Percentiles rank a stretch among this genome's conserved stretches.
Conservation (phyloP, 2,113 vertebrate genomes). For the Oncorhynchus tshawytscha region DNA sequence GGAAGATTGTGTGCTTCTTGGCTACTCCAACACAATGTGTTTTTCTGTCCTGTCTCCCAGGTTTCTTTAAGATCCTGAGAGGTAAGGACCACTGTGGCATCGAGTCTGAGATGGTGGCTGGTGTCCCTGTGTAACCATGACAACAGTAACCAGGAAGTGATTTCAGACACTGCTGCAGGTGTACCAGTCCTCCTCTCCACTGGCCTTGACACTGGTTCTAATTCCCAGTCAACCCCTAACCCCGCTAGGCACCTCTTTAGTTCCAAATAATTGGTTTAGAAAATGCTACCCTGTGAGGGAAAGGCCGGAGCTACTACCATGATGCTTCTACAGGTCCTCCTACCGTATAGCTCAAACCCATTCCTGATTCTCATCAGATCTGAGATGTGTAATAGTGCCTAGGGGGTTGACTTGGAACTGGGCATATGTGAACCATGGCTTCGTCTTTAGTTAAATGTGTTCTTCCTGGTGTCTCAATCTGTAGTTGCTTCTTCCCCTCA, state of each 20-base stretch:
- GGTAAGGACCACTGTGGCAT: slow-evolving; percentile 93
- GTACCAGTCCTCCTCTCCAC: slow-evolving; percentile 11
- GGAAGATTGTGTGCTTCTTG: neutral
- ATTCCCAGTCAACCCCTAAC: too few species aligned
- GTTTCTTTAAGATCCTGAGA: slow-evolving; percentile 91
- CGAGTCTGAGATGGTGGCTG: slow-evolving; percentile 88
- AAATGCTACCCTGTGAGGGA: too few species aligned
- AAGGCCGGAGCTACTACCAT: slow-evolving; percentile 1
- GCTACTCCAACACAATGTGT: neutral
- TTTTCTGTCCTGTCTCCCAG: slow-evolving; percentile 46
- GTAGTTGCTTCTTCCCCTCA: too few species aligned
- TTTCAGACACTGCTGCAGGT: neutral
- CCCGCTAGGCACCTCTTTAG: too few species aligned
- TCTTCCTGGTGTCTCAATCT: too few species aligned
- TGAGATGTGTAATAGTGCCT: too few species aligned
- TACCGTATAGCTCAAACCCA: neutral
- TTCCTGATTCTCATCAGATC: neutral
- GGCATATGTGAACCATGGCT: neutral
- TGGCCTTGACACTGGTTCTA: too few species aligned
- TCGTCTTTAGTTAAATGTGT: too few species aligned
- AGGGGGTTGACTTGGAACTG: neutral
- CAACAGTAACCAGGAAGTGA: neutral
- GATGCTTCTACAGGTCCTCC: neutral
- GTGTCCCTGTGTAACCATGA: slow-evolving; percentile 74
- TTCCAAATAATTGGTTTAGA: too few species aligned